Base-by-base conservation (phyloP, 2,113 vertebrate genomes). In the Laticauda colubrina region DNA sequence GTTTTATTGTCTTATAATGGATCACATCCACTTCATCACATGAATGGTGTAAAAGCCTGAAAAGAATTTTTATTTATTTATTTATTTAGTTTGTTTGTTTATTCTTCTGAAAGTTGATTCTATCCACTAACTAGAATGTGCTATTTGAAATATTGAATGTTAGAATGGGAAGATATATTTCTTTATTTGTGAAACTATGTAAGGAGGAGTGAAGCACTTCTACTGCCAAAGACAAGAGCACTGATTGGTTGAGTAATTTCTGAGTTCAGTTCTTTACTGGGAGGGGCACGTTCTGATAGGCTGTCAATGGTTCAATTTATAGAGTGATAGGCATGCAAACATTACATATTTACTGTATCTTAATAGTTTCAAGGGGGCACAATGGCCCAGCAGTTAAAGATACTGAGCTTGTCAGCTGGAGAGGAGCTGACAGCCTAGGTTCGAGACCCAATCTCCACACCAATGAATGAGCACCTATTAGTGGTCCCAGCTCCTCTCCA, bases 361-460 rank as follows among this genome's bases (percentile, higher is more conserved):
- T 15, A 69, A 69, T 69, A 14, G 12, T 69, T 69, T 69, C 29
- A n/a, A 69, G 2, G 8, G 57, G 23, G 8, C 18, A 24, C 2
- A 7, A 26, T 59, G 57, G 24, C 57, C 10, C 57, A 59, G 23
- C 3, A 8, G 2, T 59, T 59, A 59, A 56, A 24, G 56, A 57
- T 1, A 3, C 23, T 10, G 3, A 26, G 8, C 8, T 59, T 59
- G 24, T 26, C 57, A 59, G 23, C 57, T 59, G 24, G 57, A 59
- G 23, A 59, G 57, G 57, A 59, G 24, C 3, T 59, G 57, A 10
- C 24, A 26, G 23, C 2, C 24, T 59, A 20, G 57, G 57, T 59
- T 59, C 0, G 8, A 59, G 57, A 59, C 23, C 23, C 3, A 1
- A 59, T 8, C 24, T 59, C 23, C 8, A 3, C 1, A 0, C 8